Evolutionary conservation across 2,797 vertebrate species (phyloP).

Genomic region (Spondyliosoma cantharus): DNA sequence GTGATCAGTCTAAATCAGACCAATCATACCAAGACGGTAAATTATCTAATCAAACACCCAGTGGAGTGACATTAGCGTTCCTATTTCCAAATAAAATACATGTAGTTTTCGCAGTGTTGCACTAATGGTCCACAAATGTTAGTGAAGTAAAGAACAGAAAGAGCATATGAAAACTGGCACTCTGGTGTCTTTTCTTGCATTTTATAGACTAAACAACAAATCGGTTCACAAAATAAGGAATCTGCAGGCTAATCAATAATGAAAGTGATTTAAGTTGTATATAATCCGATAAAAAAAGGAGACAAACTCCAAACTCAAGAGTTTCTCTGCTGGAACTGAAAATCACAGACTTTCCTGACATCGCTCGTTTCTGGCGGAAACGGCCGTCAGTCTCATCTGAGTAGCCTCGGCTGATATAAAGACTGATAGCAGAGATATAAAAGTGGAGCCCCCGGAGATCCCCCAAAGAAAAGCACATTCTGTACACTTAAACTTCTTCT

Average conservation of each 20-base stretch:
- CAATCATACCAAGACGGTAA: too few relatives aligned
- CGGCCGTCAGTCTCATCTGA: constrained; percentile 46
- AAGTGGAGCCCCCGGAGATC: constrained; percentile 37
- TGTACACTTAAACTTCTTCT: constrained; percentile 20
- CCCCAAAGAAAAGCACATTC: constrained; percentile 36
- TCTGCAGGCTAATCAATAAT: neutral
- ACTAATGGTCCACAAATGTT: neutral
- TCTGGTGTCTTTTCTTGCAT: neutral
- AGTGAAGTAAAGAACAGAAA: neutral
- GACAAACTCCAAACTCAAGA: neutral
- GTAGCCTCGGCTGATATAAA: constrained; percentile 38
- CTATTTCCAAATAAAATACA: neutral
- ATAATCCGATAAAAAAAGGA: neutral
- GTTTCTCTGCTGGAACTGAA: constrained; percentile 22
- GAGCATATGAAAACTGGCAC: too few relatives aligned
- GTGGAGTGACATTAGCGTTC: neutral
- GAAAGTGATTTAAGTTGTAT: neutral
- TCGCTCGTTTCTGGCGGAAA: constrained; percentile 21
- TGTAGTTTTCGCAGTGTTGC: neutral
- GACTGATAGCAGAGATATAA: constrained; percentile 37
- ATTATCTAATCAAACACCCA: neutral
- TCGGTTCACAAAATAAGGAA: neutral
- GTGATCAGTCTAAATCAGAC: neutral
- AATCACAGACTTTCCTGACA: constrained; percentile 34
- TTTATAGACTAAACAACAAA: neutral